Conservation (phyloP, 2,888 invertebrate genomes). For the Chaetogeoica ovagalla region DNA sequence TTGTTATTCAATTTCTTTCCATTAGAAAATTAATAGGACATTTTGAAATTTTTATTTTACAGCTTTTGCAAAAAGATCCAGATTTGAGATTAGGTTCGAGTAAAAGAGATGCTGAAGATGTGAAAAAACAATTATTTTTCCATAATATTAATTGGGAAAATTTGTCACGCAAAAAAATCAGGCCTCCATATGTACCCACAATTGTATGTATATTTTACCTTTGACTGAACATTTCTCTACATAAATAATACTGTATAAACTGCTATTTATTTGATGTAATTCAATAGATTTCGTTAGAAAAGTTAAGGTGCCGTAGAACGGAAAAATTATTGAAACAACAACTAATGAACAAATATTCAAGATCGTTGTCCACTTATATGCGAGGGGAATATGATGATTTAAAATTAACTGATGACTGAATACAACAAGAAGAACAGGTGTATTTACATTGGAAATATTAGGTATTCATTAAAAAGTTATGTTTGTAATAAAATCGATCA, state of each 20-base stretch:
- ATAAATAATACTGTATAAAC: not conserved
- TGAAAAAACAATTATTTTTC: conserved; percentile 99
- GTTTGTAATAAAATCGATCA: conserved; percentile 40
- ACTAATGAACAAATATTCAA: too few relatives aligned
- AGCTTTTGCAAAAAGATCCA: conserved; percentile 94
- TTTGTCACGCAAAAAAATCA: conserved; percentile 85
- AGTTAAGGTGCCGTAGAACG: conserved; percentile 99
- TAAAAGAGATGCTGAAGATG: conserved; percentile 97
- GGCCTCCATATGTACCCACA: conserved; percentile 96
- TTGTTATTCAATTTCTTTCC: conserved; percentile 9
- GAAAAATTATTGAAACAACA: conserved; percentile 89
- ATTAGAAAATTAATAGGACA: not conserved
- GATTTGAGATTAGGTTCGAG: conserved; percentile 96
- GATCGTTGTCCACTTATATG: conserved; percentile 65
- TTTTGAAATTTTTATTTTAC: conserved; percentile 10
- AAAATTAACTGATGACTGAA: conserved; percentile 98
- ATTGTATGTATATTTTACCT: conserved; percentile 72
- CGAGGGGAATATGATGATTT: conserved; percentile 88
- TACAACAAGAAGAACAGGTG: conserved; percentile 64
- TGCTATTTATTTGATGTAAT: too few relatives aligned
- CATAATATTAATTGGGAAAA: conserved; percentile 96
- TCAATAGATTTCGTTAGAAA: conserved; percentile 79
- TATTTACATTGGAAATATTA: not conserved
- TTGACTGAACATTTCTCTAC: not conserved
- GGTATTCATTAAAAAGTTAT: too few relatives aligned